Evolutionary conservation across 1,140 invertebrate genomes (phyloP).

Genomic region (Drosophila mayri): DNA sequence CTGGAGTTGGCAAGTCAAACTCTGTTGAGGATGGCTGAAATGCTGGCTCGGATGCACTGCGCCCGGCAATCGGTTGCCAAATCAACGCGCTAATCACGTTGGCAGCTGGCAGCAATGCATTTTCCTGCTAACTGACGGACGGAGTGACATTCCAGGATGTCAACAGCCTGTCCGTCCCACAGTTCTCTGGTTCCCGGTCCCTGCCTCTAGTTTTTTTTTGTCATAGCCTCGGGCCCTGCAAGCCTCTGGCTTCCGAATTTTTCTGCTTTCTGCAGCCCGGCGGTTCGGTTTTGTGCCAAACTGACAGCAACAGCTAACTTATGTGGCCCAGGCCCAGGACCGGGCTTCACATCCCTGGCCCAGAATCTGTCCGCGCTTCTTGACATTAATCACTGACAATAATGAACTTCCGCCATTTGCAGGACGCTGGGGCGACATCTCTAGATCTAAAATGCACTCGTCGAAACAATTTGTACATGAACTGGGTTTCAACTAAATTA

Average conservation of each 20-base stretch:
- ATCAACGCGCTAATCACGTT: constrained; percentile 78
- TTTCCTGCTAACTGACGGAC: constrained; percentile 57
- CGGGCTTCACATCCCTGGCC: background rate
- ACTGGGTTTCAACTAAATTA: background rate
- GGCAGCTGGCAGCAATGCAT: constrained; percentile 55
- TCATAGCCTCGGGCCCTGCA: background rate
- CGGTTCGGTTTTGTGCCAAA: constrained; percentile 30
- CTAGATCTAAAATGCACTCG: constrained; percentile 36
- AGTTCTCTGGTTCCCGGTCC: constrained; percentile 2
- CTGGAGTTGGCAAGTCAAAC: constrained; percentile 37
- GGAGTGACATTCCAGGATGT: constrained; percentile 56
- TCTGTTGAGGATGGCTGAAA: constrained; percentile 28
- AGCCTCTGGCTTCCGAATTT: constrained; percentile 19
- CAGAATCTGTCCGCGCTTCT: constrained; percentile 35
- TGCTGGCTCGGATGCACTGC: constrained; percentile 25
- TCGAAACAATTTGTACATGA: background rate
- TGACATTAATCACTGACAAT: constrained; percentile 84
- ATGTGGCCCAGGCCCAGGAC: constrained; percentile 52
- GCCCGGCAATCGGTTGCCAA: constrained; percentile 65
- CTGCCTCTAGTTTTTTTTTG: background rate
- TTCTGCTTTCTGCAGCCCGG: constrained; percentile 4
- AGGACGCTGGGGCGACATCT: constrained; percentile 45
- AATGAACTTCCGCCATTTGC: constrained; percentile 83
- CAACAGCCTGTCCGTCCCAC: constrained; percentile 41
- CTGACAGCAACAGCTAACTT: constrained; percentile 72